Base-by-base conservation (phyloP, 2,888 invertebrate species). In the Drosophila emarginata region DNA sequence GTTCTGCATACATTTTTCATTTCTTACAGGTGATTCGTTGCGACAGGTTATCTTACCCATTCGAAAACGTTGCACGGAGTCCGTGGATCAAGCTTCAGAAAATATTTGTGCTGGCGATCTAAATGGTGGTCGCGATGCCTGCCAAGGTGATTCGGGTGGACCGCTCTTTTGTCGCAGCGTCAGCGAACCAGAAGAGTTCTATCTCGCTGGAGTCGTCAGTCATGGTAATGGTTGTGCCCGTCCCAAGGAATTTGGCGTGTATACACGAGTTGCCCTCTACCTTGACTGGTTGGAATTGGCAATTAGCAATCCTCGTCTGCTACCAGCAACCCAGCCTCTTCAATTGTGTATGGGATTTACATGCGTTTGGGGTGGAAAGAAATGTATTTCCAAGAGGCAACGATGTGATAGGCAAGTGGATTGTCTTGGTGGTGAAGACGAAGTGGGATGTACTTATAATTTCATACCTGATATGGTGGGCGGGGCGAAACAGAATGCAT, bases 211-310 rank as follows among this genome's bases (percentile, higher is more conserved):
- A 0, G 94, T 97, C 59, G 96, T 97, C 0, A 97, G 97, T 87
- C 97, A 97, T 87, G 97, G 97, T 23, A 95, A 96, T 81, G 97
- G 97, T 2, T 97, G 97, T 91, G 97, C 94, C 18, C 93, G 96
- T 75, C 94, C 95, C 60, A 93, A 94, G 69, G 96, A 97, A 89
- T 96, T 96, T 15, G 97, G 97, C 1, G 96, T 95, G 54, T 97
- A 97, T 85, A 96, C 97, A 0, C 93, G 95, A 91, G 95, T 97
- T 18, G 94, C 95, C 74, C 92, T 95, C 26, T 96, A 94, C 88
- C 91, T 94, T n/a, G 93, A 94, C 68, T 97, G 97, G 97, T 95
- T 97, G 71, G 92, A 92, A 72, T 64, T 89, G 81, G 89, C 87
- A 0, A 62, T 70, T 2, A 76, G 64, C 2, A 9, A 45, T 4